Evolutionary conservation across 1,140 invertebrate genomes (phyloP), one percentile per base, ranked within the genome.

Genomic region (Temnothorax curvispinosus): DNA sequence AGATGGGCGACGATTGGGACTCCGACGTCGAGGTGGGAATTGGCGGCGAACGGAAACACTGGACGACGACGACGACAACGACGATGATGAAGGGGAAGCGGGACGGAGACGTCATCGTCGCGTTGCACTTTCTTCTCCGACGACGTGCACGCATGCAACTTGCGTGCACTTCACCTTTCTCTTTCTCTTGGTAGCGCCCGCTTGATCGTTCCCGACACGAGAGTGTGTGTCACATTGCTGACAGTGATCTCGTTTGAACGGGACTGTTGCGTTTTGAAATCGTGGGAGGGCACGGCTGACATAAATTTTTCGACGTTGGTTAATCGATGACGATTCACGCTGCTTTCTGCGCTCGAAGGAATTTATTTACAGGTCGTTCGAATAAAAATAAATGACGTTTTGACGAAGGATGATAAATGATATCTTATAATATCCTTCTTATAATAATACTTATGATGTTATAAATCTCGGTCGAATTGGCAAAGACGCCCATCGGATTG

Each of bases 81-180:
- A 15, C 2, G 35, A 27, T 27, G 27, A 62, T 18, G 71, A 52
- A 52, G 84, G 54, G n/a, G 35, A 38, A 50, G 72, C 56, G 85
- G 87, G 86, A 67, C 80, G 78, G 54, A 62, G 54, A 65, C 87
- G 88, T 93, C 89, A 91, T 91, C 91, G 74, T 90, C 86, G 65
- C 65, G 91, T 89, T 94, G 93, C 93, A 94, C 93, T 94, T 94
- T 94, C 93, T 94, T 94, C 89, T 92, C 78, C 81, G 78, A 75
- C 69, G 27, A 81, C 60, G 86, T 62, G 77, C 71, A 78, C 77
- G 44, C 56, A 69, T 65, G 87, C 86, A 85, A 69, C 56, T 47
- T 82, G 93, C 89, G 88, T 92, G 93, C 91, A 93, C 92, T 94
- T 93, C 92, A 93, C 93, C 94, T 94, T 94, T 94, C 94, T 94